Conservation (phyloP, 1,140 invertebrate species). For the Calosoma granatense region DNA sequence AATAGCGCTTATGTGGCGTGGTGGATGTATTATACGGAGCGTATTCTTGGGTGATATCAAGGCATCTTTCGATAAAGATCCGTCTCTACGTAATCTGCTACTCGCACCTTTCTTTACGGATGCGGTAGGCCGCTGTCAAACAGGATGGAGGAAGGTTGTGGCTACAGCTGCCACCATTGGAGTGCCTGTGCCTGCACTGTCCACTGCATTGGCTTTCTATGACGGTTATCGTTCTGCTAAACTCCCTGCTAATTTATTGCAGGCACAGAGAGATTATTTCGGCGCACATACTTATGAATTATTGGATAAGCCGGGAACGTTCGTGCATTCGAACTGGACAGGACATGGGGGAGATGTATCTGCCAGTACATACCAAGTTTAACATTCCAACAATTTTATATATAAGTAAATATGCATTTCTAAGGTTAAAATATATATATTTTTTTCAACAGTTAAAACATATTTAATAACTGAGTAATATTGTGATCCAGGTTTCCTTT, state of each 20-base stretch:
- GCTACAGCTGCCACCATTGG: conserved; percentile 58
- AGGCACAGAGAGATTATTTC: conserved; percentile 98
- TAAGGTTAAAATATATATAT: conserved; percentile 3
- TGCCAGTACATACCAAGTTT: conserved; percentile 89
- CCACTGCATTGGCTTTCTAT: conserved; percentile 91
- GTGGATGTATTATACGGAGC: conserved; percentile 97
- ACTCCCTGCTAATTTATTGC: conserved; percentile 35
- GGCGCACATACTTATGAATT: conserved; percentile 98
- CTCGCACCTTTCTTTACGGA: conserved; percentile 90
- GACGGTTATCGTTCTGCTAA: conserved; percentile 69
- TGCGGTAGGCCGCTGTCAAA: conserved; percentile 71
- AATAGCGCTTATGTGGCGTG: conserved; percentile 99
- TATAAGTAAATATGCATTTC: neutral
- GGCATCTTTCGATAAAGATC: conserved; percentile 87
- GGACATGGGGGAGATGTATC: conserved; percentile 95
- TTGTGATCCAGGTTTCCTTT: neutral
- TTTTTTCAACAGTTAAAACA: neutral
- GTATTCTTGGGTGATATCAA: conserved; percentile 97
- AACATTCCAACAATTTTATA: conserved; percentile 26
- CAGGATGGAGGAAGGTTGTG: conserved; percentile 58
- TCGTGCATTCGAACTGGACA: conserved; percentile 98
- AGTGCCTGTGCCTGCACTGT: conserved; percentile 87
- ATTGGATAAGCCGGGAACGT: conserved; percentile 73
- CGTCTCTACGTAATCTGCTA: conserved; percentile 80
- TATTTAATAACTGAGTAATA: neutral